Base-by-base conservation (phyloP, 2,797 vertebrate species). In the Brachymystax lenok region DNA sequence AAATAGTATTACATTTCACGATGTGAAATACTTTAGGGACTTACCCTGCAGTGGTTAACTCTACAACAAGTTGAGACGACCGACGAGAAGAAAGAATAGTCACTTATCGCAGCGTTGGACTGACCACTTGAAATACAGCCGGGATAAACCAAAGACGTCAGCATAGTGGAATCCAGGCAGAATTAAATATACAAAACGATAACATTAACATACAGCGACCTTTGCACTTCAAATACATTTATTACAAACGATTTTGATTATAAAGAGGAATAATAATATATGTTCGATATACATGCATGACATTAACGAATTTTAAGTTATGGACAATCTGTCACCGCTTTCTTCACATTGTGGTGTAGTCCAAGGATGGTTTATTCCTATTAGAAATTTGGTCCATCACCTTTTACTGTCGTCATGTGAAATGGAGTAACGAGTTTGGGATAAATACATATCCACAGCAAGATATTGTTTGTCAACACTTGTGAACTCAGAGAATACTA, bases 41-140 rank as follows among this genome's bases (percentile, higher is more conserved):
- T 80, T 86, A 89, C 88, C 86, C 88, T 80, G 78, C 82, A 69
- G 85, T 82, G 86, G 82, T 28, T 76, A 75, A 72, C 59, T 67
- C 63, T 33, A 50, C 27, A 67, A 50, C 66, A 78, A 69, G 77
- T 71, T 51, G 77, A 54, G 28, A 50, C 2, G n/a, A 54, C 5
- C 5, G 59, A 16, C 16, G 27, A 19, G 21, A 13, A 19, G 16
- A 10, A 64, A 61, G 33, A 24, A 7, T 24, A 54, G 56, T 52
- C 2, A 61, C 28, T 51, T 28, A 70, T 71, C 16, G 51, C 17
- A 28, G 56, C 2, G 6, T 17, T 5, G 35, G 24, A 28, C n/a
- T 4, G 61, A 52, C 40, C 74, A 19, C 46, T 17, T 79, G 46
- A 82, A 84, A 77, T 74, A 80, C 74, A 77, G 66, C 61, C 59